Evolutionary conservation across 2,888 invertebrate species (phyloP), one percentile per base, ranked within the genome.

Genomic region (Slavum lentiscoides): DNA sequence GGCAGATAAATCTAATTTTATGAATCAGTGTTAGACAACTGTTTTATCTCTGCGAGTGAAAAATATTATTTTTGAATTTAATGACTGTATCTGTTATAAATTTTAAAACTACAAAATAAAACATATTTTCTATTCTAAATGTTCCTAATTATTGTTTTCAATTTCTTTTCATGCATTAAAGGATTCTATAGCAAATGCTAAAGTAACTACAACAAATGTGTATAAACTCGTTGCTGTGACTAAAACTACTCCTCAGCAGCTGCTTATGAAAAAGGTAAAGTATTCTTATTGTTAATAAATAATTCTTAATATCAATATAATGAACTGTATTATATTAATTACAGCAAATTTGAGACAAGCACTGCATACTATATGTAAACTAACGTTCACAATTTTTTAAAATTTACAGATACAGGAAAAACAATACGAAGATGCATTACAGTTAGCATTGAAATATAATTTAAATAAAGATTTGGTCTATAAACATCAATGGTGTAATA

Each of bases 391-490:
- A 21, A 49, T 17, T 43, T 19, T 67, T 68, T 19, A 81, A 77
- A 62, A 21, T 80, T 53, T 83, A 53, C 83, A 90, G 90, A 90
- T 92, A 84, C 90, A 91, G 84, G 89, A 89, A 84, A 91, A 92
- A 84, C 91, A 91, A 85, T 94, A 93, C 86, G 89, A 89, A 43
- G 93, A 93, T 85, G 94, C 94, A 11, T 86, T 94, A 82, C 87
- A 88, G 17, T 86, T 94, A 82, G 93, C 94, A 0, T 89, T 90
- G 81, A 88, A 90, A 2, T 93, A 93, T 85, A 88, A 88, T 74
- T 87, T 94, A 84, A 93, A 94, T 87, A 90, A 91, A 84, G 94
- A 94, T 87, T 87, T 91, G 43, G 93, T 94, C 19, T 93, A 92
- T 87, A 93, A 94, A 86, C 90, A 92, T 84, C 93, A 93, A 85